A percentile compares a stretch with the other conserved stretches of the same genome.
These are phyloP conservation scores for Callipepla californica DNA, from an alignment of 2,113 vertebrate species.

Conservation along the genomic window DNA sequence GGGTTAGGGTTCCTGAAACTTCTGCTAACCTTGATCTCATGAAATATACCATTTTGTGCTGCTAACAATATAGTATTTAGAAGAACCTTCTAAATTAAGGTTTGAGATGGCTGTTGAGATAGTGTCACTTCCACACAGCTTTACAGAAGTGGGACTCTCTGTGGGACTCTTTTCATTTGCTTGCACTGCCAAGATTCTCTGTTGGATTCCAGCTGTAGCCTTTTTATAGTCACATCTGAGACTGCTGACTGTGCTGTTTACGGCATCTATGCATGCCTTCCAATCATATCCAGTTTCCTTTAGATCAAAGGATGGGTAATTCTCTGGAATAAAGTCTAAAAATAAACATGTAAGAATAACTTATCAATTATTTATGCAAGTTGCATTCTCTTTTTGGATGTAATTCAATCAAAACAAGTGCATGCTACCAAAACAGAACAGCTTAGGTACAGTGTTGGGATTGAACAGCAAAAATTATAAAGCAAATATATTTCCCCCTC, in stretches of 20 bases:
- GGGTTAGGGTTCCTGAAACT: not conserved
- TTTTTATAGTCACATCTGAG: conserved; percentile 70
- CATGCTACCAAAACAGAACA: not conserved
- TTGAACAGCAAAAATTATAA: not conserved
- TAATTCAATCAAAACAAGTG: not conserved
- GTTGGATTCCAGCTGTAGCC: not conserved
- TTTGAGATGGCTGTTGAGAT: not conserved
- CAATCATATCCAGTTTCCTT: conserved; percentile 78
- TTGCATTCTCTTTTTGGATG: not conserved
- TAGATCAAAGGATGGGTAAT: conserved; percentile 76
- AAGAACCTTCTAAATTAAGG: conserved; percentile 7
- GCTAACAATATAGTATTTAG: not conserved
- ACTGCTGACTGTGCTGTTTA: conserved; percentile 80
- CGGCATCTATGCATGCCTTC: conserved; percentile 81
- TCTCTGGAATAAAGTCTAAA: conserved; percentile 84
- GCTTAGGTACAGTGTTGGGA: not conserved
- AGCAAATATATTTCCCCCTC: not conserved
- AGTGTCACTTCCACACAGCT: not conserved
- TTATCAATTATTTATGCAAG: conserved; percentile 45
- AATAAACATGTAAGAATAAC: conserved; percentile 19
- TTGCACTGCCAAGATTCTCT: not conserved
- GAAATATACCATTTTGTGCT: not conserved
- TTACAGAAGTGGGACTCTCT: not conserved
- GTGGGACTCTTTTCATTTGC: not conserved
- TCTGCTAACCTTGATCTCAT: not conserved